These are phyloP conservation scores for Eidolon helvum DNA, from an alignment of 2,113 vertebrate genomes.

Conservation along the genomic window DNA sequence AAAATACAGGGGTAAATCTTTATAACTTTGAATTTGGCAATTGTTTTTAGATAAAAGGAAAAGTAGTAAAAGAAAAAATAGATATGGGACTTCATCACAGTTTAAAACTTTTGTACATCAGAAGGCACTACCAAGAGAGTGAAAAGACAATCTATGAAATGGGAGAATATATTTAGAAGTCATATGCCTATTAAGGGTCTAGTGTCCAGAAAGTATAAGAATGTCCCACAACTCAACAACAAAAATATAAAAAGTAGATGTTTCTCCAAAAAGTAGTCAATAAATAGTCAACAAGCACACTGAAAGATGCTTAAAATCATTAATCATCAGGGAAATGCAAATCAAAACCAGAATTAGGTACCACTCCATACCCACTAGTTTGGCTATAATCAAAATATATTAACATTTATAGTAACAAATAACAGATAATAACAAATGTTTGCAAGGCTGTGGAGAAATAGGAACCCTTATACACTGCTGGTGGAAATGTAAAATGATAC, in stretches of 20 bases:
- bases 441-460: background rate
- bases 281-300: background rate
- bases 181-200: background rate
- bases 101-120: background rate
- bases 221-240: background rate
- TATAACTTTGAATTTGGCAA: background rate
- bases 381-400: background rate
- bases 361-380: background rate
- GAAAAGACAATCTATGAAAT: background rate
- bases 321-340: background rate
- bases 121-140: background rate
- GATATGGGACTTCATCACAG: background rate
- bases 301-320: background rate
- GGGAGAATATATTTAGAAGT: background rate
- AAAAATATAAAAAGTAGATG: background rate
- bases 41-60: background rate
- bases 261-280: background rate
- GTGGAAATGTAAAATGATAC: background rate
- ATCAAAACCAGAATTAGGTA: background rate
- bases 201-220: background rate
- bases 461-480: background rate
- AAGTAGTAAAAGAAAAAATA: slow-evolving; percentile 10
- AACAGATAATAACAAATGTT: background rate
- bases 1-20: background rate
- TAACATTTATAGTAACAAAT: background rate